Percentiles rank a stretch among this genome's conserved stretches.
phyloP scores from a whole-genome alignment of 64 coral and sea anemone species.

The Astreopora myriophthalma region DNA sequence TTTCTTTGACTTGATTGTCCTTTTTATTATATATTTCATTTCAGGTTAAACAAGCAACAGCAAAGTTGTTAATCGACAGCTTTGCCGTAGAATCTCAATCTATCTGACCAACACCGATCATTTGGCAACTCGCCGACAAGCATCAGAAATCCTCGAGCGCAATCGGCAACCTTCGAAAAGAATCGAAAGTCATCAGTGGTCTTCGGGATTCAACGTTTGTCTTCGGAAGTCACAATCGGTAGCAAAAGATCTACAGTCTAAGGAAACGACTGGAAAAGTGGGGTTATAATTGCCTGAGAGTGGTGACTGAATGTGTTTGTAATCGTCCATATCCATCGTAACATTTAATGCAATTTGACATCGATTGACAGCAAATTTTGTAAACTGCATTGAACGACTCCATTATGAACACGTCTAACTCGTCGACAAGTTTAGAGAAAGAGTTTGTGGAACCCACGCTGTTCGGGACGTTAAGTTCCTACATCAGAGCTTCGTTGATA shows the following conservation, averaged over 20 bases:
- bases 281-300: no score
- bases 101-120: no score
- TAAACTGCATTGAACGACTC: neutral
- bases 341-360: no score
- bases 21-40: neutral
- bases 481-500: conserved; percentile 24
- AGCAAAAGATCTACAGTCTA: no score
- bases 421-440: neutral
- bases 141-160: neutral
- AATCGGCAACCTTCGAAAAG: neutral
- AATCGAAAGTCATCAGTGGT: neutral
- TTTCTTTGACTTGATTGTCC: neutral
- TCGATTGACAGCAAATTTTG: no score
- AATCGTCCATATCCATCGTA: neutral
- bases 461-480: neutral
- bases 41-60: neutral
- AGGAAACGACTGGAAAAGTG: no score
- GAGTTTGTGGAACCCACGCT: neutral
- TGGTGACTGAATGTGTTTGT: no score
- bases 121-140: neutral
- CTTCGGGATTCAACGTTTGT: neutral
- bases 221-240: neutral
- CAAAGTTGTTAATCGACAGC: neutral
- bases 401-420: neutral
- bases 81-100: no score